Evolutionary conservation across 2,888 invertebrate genomes (phyloP).

Genomic region (Tetragonula carbonaria): DNA sequence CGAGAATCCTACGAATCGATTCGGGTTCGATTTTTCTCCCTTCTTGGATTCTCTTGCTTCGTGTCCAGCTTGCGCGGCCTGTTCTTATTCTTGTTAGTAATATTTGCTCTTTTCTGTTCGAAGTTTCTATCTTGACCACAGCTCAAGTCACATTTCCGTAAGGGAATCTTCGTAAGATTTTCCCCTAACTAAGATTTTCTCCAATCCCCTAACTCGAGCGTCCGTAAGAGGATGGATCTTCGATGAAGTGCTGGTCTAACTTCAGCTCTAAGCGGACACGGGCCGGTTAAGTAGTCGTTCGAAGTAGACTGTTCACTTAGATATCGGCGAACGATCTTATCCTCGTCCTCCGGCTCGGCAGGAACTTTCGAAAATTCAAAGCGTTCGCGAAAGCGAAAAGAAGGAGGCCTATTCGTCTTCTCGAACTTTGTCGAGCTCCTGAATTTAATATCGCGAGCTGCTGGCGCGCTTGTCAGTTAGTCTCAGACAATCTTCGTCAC

Average conservation of each 20-base stretch:
- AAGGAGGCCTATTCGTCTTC: background rate
- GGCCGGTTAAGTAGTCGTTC: conserved; percentile 15
- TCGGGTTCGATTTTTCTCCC: too few species aligned
- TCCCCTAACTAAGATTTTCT: too few species aligned
- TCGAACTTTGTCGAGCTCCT: background rate
- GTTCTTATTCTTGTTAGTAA: too few species aligned
- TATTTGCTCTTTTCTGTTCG: background rate
- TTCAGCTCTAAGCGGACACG: conserved; percentile 8
- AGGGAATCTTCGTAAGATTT: background rate
- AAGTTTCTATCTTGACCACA: background rate
- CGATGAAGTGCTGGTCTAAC: conserved; percentile 15
- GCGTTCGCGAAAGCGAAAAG: background rate
- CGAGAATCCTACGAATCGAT: too few species aligned
- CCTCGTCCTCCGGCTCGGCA: background rate
- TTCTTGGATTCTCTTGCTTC: too few species aligned
- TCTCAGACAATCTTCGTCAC: background rate
- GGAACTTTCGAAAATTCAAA: background rate
- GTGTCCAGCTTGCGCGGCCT: too few species aligned
- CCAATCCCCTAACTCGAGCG: conserved; percentile 19
- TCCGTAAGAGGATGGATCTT: conserved; percentile 24
- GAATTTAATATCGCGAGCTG: background rate
- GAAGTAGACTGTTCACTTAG: conserved; percentile 1
- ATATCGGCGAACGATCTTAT: conserved; percentile 16
- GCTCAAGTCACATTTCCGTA: conserved; percentile 5
- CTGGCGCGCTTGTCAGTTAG: background rate